Base-by-base conservation (phyloP, 2,113 vertebrate species). In the Psilopsiagon aurifrons region DNA sequence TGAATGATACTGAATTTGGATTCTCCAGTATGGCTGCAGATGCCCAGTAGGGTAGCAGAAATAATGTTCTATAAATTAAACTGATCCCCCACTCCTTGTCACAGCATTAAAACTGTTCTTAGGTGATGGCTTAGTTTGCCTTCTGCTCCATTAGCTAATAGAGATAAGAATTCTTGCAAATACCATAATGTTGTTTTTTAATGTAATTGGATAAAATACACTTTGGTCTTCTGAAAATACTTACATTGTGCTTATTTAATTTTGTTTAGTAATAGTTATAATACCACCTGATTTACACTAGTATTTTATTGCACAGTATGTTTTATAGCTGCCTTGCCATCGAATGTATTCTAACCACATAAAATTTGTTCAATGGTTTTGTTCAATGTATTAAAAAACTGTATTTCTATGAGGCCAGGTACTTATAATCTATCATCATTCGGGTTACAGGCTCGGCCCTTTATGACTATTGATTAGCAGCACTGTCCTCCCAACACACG, bases 381-480 rank as follows among this genome's bases (percentile, higher is more conserved):
- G 24, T 86, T 54, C 43, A 69, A 1, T 43, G 10, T 88, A 35
- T 75, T 82, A 66, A 94, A 75, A 81, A 83, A 12, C 29, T 18
- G 1, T 49, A 13, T 83, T 92, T 94, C 55, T 79, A 2, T 0
- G 1, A 87, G 41, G 11, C 44, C 44, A 39, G 28, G 10, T 64
- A 47, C 39, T 78, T 90, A 15, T 4, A 88, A 44, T 52, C 54
- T 74, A 44, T 24, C 16, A 66, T 70, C 90, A 73, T 75, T 75
- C 28, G 39, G 66, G 19, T 80, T 91, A 60, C 31, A 73, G 54
- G 79, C 63, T 91, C n/a, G 35, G 59, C 23, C 70, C 46, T 80
- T 73, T 93, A 49, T 89, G 70, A 54, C 37, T 87, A 69, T 95
- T 77, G 90, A 91, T 91, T 83, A 83, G 31, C 13, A 46, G 19